Conservation (phyloP, 2,888 invertebrate genomes). For the Hetaerina titia region DNA sequence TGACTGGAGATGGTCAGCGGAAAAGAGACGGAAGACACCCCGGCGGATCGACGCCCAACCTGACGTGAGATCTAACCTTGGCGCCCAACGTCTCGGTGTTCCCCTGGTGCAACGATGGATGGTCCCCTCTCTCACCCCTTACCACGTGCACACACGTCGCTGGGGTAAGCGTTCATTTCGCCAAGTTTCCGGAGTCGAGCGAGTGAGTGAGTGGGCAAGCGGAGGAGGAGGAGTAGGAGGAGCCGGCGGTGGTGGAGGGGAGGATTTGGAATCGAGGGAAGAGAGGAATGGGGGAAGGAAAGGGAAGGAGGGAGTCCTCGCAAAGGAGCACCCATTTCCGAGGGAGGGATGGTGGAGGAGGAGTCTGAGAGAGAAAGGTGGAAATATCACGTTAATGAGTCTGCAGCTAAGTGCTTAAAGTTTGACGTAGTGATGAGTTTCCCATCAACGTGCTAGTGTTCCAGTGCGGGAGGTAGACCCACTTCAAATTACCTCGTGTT, state of each 20-base stretch:
- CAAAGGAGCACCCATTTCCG: neutral
- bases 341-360: neutral
- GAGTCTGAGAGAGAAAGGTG: neutral
- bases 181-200: neutral
- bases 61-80: neutral
- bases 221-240: too few relatives aligned
- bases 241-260: neutral
- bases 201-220: neutral
- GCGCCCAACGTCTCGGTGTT: neutral
- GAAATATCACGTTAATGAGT: slow-evolving; percentile 61
- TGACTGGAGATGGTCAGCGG: too few relatives aligned
- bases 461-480: slow-evolving; percentile 22
- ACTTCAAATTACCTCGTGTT: slow-evolving; percentile 49
- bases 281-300: neutral
- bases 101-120: neutral
- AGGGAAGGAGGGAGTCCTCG: neutral
- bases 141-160: neutral
- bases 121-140: neutral
- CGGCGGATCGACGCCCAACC: neutral
- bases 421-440: slow-evolving; percentile 63
- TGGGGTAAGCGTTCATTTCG: neutral
- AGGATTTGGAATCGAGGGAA: neutral
- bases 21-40: neutral
- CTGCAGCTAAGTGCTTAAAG: slow-evolving; percentile 51
- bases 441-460: slow-evolving; percentile 51